Base-by-base conservation (phyloP, 2,113 vertebrate genomes). In the Laterallus jamaicensis region DNA sequence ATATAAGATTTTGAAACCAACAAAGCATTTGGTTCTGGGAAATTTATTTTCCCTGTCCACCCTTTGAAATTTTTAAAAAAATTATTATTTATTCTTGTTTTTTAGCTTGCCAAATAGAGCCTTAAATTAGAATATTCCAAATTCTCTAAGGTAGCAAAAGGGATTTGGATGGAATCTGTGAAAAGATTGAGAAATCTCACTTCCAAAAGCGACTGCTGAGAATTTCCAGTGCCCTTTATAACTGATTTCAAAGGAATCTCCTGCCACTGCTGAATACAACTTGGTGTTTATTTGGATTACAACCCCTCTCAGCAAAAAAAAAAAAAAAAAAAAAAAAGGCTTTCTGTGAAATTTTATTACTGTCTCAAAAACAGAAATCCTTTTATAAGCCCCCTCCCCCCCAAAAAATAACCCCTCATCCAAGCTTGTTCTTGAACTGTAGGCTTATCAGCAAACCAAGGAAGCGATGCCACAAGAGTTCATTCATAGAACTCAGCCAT, bases 401-500 rank as follows among this genome's bases (percentile, higher is more conserved):
- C 42, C 42, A 31, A 44, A 76, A 75, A 93, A 47, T 47, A 47
- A 47, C 17, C 44, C 44, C 17, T 47, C 82, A 54, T 71, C 88
- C 80, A 64, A 24, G 39, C 1, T 50, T 86, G 88, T 92, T 75
- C 64, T 47, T 31, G 40, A 52, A 50, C 88, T 17, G 67, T 5
- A 28, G 67, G 55, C 84, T 54, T 50, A 62, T 26, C 59, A 52
- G 73, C 60, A 42, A 66, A 8, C n/a, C 67, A 10, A 94, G 94
- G 93, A 95, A 92, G 89, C 11, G 13, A 87, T 20, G 18, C 93
- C 95, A 94, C 94, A 93, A 93, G 93, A 42, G 83, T 49, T 64
- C 93, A 95, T 94, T 97, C 73, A 93, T 22, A 5, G 1, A 5
- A 83, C 26, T 35, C 39, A 56, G 75, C 66, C 93, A 40, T 78